Percentiles rank a stretch among this genome's conserved stretches.
Evolutionary conservation across 37 sponge, comb jelly and placozoan species (phyloP).

Genomic region (Tethya wilhelma): DNA sequence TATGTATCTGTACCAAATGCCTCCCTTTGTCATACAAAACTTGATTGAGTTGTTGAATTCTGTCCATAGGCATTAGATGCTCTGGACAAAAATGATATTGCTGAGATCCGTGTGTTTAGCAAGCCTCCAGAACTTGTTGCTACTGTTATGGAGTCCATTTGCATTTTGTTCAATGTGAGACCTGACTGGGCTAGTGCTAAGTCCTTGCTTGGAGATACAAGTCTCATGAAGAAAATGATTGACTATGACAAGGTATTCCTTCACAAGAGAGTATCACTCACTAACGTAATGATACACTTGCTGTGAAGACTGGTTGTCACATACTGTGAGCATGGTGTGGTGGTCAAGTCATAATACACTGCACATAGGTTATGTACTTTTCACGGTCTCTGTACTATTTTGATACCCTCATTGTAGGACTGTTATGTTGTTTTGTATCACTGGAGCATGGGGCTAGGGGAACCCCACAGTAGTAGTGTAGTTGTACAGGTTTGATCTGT

Average conservation of each 20-base stretch:
- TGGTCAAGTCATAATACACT: too few relatives aligned
- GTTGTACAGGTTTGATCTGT: too few relatives aligned
- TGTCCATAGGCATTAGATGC: constrained; percentile 82
- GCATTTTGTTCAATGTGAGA: constrained; percentile 81
- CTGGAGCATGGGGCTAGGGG: too few relatives aligned
- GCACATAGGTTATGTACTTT: too few relatives aligned
- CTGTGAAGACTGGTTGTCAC: background rate
- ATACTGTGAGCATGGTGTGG: background rate
- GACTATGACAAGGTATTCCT: constrained; percentile 90
- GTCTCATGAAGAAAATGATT: constrained; percentile 88
- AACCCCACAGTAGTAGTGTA: too few relatives aligned
- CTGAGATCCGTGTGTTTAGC: constrained; percentile 94
- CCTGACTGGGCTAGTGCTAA: constrained; percentile 98
- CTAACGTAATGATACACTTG: background rate
- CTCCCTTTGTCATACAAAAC: background rate
- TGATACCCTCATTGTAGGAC: too few relatives aligned
- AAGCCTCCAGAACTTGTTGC: constrained; percentile 96
- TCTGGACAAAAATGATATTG: constrained; percentile 97
- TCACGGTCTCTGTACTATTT: too few relatives aligned
- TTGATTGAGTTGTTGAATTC: background rate
- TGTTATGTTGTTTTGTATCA: too few relatives aligned
- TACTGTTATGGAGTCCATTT: constrained; percentile 97
- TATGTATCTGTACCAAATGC: background rate
- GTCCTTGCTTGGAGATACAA: constrained; percentile 83
- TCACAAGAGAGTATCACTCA: too few relatives aligned